A percentile compares a stretch with the other conserved stretches of the same genome.
These are phyloP conservation scores for Corythoichthys intestinalis DNA, from an alignment of 2,113 vertebrate genomes.

Conservation along the genomic window DNA sequence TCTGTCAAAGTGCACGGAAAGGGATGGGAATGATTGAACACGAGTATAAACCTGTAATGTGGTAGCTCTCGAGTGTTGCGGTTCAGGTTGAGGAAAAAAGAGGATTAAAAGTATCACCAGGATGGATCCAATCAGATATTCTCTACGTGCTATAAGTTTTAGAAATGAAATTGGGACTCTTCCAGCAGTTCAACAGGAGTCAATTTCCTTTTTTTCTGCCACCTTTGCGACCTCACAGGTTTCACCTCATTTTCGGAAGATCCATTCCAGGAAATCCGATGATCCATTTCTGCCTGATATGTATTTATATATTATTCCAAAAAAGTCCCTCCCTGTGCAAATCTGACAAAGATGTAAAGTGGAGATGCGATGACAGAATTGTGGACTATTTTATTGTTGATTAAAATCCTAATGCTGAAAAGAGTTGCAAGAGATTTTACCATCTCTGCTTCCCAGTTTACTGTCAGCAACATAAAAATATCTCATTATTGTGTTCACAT, in stretches of 20 bases:
- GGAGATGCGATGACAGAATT: not conserved
- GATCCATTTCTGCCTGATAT: not conserved
- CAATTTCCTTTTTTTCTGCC: conserved; percentile 52
- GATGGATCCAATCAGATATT: conserved; percentile 15
- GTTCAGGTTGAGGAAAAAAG: not conserved
- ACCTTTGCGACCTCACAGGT: conserved; percentile 32
- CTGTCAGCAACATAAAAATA: no score
- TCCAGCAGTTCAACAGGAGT: conserved; percentile 38
- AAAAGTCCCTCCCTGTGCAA: not conserved
- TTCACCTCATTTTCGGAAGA: conserved; percentile 55
- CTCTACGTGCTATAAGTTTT: conserved; percentile 15
- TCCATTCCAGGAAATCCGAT: conserved; percentile 23
- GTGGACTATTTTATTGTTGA: not conserved
- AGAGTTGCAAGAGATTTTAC: not conserved
- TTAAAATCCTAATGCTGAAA: not conserved
- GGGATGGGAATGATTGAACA: not conserved
- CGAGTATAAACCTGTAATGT: not conserved
- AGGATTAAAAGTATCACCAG: not conserved
- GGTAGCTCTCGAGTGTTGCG: no score
- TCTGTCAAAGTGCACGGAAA: not conserved
- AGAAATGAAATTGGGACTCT: conserved; percentile 38
- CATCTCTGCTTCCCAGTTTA: no score
- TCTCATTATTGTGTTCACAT: no score
- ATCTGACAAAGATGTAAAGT: not conserved
- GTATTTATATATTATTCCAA: no score